Evolutionary conservation across 2,888 invertebrate species (phyloP), one percentile per base, ranked within the genome.

Genomic region (Phorcus lineatus): DNA sequence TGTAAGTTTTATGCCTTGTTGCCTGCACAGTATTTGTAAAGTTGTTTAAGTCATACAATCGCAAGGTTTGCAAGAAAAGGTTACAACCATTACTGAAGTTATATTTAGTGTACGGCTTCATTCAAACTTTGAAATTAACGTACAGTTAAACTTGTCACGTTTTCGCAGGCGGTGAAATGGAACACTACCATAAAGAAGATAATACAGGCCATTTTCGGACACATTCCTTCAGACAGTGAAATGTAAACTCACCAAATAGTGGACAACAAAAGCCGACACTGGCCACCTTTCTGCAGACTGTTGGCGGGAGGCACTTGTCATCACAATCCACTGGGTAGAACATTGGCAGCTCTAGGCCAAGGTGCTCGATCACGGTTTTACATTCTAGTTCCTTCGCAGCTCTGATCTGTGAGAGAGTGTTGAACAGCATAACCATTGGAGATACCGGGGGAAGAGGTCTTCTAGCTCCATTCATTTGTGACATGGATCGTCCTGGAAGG

Each of bases 341-440:
- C n/a, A 17, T 22, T 2, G 76, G 54, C 31, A 76, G 28, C 11
- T 76, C 55, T 7, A 55, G 9, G 0, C 76, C 31, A 11, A 54
- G 22, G 13, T 24, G 24, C 17, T 76, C 76, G 1, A 55, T 2
- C 11, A 76, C 54, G 3, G 76, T 76, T 16, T 54, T 53, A 31
- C 76, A 76, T 17, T 76, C 76, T 1, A 76, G 55, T 28, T 76
- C 76, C 55, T 31, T 31, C 3, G 76, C 54, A 7, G 76, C 76
- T 16, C 31, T 17, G n/a, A 76, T 7, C 28, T 55, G 7, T 19
- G 36, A 22, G 31, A 76, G 19, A 16, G 36, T 31, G n/a, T 54
- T 36, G 28, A 76, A 16, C 24, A 76, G 7, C n/a, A 16, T 7
- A 13, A 55, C 19, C 55, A 76, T 28, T 1, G 31, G 19, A 0